A percentile compares a stretch with the other conserved stretches of the same genome.
Evolutionary conservation across 2,113 vertebrate species (phyloP).

Genomic region (Panurus biarmicus): DNA sequence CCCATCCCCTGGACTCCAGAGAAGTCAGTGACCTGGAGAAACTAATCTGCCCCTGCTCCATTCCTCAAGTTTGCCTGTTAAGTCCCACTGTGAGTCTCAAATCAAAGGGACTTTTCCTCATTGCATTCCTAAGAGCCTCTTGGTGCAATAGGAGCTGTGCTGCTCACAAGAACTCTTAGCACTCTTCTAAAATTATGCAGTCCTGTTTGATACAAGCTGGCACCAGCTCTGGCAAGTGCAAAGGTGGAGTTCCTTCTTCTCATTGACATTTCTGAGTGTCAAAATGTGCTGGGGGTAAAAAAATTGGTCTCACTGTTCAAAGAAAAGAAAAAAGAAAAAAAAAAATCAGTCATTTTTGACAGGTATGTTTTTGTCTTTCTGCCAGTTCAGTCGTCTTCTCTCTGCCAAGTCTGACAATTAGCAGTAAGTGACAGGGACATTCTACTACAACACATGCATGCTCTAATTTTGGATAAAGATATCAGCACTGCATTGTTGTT

Average conservation of each 20-base stretch:
- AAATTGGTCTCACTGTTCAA: neutral
- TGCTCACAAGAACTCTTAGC: neutral
- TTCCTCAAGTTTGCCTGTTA: neutral
- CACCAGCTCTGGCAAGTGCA: neutral
- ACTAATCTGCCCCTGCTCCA: neutral
- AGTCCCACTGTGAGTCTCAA: neutral
- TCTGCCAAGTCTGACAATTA: neutral
- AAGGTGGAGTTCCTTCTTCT: neutral
- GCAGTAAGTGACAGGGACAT: neutral
- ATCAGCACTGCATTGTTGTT: neutral
- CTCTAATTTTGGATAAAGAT: neutral
- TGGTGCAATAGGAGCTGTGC: neutral
- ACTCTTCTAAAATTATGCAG: neutral
- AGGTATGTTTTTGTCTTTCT: neutral
- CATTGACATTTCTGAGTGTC: neutral
- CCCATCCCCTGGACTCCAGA: neutral
- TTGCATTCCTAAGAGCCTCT: neutral
- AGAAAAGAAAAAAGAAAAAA: neutral
- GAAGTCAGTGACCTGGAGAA: neutral
- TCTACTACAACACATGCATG: neutral
- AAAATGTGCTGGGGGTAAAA: neutral
- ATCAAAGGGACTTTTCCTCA: neutral
- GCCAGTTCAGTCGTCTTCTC: neutral
- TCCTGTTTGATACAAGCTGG: neutral
- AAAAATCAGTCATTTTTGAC: neutral